phyloP scores from a whole-genome alignment of 2,113 vertebrate genomes.

The Erythrocebus patas region DNA sequence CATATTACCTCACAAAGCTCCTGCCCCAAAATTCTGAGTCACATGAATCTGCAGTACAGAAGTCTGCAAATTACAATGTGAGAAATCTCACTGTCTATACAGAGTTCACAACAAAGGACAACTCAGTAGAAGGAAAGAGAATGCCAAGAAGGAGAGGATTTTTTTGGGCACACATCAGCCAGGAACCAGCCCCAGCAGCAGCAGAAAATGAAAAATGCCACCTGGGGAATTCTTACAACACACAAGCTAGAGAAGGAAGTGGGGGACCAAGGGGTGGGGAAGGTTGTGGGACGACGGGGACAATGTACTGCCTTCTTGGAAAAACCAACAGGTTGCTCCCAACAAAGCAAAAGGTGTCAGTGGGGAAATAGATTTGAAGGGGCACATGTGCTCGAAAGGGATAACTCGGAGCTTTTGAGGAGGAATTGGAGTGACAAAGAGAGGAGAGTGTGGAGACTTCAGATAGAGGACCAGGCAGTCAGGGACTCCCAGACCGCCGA shows the following conservation, averaged over 20 bases:
- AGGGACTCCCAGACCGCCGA: constrained; percentile 1
- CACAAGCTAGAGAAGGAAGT: constrained; percentile 53
- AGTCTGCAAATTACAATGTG: neutral
- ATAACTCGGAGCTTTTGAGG: constrained; percentile 72
- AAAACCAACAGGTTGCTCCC: constrained; percentile 73
- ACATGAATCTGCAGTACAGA: neutral
- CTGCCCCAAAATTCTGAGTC: neutral
- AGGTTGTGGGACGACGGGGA: neutral
- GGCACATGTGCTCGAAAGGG: constrained; percentile 67
- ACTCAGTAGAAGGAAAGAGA: constrained; percentile 66
- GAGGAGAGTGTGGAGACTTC: constrained; percentile 32
- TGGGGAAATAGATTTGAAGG: constrained; percentile 66
- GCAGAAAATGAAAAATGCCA: constrained; percentile 25
- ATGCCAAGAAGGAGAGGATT: constrained; percentile 8
- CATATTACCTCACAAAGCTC: neutral
- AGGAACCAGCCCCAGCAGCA: constrained; percentile 26
- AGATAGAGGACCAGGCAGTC: constrained; percentile 68
- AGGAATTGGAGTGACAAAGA: constrained; percentile 55
- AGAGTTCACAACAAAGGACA: constrained; percentile 12
- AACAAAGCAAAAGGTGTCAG: constrained; percentile 67
- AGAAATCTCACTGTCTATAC: neutral
- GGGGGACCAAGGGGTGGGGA: neutral
- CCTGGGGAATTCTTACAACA: constrained; percentile 47
- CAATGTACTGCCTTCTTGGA: neutral
- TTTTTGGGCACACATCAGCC: constrained; percentile 34